phyloP scores from a whole-genome alignment of 1,140 invertebrate species.

The Heterodera carotae region DNA sequence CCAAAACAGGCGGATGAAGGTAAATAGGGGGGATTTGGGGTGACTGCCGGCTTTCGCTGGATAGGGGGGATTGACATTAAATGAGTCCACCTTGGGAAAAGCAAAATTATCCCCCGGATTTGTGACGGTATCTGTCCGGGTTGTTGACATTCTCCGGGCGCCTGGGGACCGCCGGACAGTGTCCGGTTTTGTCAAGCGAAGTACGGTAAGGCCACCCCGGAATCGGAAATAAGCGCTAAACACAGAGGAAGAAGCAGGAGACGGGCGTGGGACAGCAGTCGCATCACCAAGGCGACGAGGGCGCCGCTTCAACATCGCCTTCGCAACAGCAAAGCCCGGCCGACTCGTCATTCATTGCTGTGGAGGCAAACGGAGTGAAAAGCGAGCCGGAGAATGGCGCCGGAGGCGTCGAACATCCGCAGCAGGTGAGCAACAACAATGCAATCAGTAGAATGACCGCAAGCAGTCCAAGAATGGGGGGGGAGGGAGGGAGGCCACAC shows the following conservation, averaged over 20 bases:
- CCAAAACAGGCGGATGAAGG: constrained; percentile 37
- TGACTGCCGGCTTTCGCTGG: no score
- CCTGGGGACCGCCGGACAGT: no score
- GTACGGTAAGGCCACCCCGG: not conserved
- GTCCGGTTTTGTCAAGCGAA: not conserved
- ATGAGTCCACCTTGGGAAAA: no score
- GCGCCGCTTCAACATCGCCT: not conserved
- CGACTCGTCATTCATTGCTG: not conserved
- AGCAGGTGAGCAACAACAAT: not conserved
- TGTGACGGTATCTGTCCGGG: no score
- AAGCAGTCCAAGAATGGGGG: no score
- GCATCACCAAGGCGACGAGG: not conserved
- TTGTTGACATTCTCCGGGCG: no score
- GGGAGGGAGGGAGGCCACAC: no score
- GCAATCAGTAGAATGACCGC: no score
- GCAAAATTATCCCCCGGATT: no score
- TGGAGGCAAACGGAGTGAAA: constrained; percentile 20
- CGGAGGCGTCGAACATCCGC: not conserved
- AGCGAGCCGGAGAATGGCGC: constrained; percentile 29
- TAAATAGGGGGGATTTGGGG: no score
- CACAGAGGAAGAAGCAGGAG: constrained; percentile 3
- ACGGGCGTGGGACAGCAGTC: not conserved
- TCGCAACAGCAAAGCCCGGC: not conserved
- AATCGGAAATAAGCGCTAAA: constrained; percentile 1
- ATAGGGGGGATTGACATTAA: no score